Percentiles rank a stretch among this genome's conserved stretches.
These are phyloP conservation scores for Drosophila macrospina DNA, from an alignment of 2,888 invertebrate species.

Conservation along the genomic window DNA sequence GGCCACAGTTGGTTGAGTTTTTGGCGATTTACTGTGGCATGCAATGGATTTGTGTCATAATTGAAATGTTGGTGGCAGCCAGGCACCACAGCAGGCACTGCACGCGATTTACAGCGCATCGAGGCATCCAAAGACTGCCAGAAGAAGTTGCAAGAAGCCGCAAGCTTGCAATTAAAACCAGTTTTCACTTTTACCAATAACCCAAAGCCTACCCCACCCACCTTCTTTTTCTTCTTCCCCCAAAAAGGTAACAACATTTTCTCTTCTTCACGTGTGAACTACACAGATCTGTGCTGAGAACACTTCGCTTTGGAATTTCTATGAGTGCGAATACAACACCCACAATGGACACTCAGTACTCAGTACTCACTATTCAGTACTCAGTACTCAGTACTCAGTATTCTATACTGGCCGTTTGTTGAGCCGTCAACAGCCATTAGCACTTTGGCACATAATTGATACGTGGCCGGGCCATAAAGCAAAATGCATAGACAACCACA, in stretches of 20 bases:
- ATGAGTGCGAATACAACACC: constrained; percentile 41
- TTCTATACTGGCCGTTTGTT: constrained; percentile 48
- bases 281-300: constrained; percentile 39
- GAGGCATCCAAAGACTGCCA: constrained; percentile 28
- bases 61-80: constrained; percentile 61
- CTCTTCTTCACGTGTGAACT: constrained; percentile 40
- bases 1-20: constrained; percentile 54
- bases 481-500: constrained; percentile 67
- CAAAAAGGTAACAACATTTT: constrained; percentile 40
- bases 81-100: constrained; percentile 46
- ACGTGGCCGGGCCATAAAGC: constrained; percentile 79
- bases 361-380: constrained; percentile 23
- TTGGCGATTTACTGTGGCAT: constrained; percentile 61
- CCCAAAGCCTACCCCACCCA: constrained; percentile 6
- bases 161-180: constrained; percentile 68
- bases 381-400: constrained; percentile 24
- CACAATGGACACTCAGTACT: constrained; percentile 47
- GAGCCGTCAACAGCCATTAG: constrained; percentile 83
- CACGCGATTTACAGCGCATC: constrained; percentile 69
- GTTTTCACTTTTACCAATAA: constrained; percentile 73
- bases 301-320: constrained; percentile 45
- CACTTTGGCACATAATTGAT: constrained; percentile 84
- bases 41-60: constrained; percentile 79
- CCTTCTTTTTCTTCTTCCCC: too few species aligned
- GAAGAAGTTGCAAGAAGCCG: constrained; percentile 3